phyloP scores from a whole-genome alignment of 2,888 invertebrate genomes.

The Aquatica leii region DNA sequence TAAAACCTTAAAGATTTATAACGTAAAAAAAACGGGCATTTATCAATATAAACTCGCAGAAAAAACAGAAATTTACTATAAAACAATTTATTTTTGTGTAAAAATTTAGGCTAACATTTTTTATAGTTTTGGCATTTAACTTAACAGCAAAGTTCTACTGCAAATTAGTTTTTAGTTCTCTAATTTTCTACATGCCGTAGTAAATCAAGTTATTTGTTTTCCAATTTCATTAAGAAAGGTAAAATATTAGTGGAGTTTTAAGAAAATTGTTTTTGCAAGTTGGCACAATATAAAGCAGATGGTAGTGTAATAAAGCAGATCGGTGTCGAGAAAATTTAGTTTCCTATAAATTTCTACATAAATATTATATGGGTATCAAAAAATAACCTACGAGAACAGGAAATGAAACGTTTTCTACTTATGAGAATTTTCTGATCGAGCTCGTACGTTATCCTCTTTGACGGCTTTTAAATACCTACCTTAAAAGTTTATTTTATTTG shows the following conservation, averaged over 20 bases:
- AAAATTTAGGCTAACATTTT: too few relatives aligned
- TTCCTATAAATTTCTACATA: slow-evolving; percentile 22
- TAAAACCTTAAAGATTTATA: too few relatives aligned
- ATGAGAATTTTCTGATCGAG: slow-evolving; percentile 19
- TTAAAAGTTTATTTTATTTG: neutral
- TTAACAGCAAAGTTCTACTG: too few relatives aligned
- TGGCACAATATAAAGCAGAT: slow-evolving; percentile 18
- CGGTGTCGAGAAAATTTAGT: slow-evolving; percentile 20
- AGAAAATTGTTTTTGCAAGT: slow-evolving; percentile 17
- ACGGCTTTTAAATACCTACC: slow-evolving; percentile 2
- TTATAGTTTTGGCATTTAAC: too few relatives aligned
- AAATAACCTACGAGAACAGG: slow-evolving; percentile 17
- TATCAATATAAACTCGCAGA: too few relatives aligned
- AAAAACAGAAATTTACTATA: too few relatives aligned
- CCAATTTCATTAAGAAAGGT: neutral
- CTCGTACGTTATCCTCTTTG: slow-evolving; percentile 5
- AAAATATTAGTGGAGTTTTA: slow-evolving; percentile 5
- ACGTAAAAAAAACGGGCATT: too few relatives aligned
- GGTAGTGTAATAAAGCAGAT: slow-evolving; percentile 26
- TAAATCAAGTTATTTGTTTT: slow-evolving; percentile 8
- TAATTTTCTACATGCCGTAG: neutral
- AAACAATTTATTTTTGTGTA: too few relatives aligned
- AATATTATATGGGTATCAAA: slow-evolving; percentile 20
- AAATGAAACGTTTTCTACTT: slow-evolving; percentile 28
- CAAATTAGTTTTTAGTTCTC: too few relatives aligned